Evolutionary conservation across 2,797 vertebrate species (phyloP).

Genomic region (Myotis vivesi): DNA sequence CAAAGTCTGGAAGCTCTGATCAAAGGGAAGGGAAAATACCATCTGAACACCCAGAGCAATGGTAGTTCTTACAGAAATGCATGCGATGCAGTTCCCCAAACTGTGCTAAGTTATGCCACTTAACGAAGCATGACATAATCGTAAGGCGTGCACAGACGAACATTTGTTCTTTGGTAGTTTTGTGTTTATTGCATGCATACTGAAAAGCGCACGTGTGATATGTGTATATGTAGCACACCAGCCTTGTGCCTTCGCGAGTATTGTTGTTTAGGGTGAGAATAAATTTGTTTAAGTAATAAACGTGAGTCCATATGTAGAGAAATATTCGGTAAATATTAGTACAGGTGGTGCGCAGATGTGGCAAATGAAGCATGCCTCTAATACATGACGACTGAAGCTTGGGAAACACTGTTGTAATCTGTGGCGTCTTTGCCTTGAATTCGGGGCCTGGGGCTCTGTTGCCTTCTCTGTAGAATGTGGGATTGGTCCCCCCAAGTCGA

Average conservation of each 20-base stretch:
- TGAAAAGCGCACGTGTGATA: neutral
- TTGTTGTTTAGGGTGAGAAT: constrained; percentile 39
- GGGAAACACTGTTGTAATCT: neutral
- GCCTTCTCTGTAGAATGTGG: neutral
- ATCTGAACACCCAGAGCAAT: neutral
- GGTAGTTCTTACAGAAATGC: neutral
- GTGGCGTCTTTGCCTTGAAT: neutral
- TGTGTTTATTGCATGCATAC: neutral
- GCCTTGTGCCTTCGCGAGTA: constrained; percentile 19
- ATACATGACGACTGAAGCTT: neutral
- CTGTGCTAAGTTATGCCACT: neutral
- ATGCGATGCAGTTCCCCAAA: neutral
- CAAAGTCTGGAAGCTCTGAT: neutral
- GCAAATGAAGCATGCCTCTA: constrained; percentile 1
- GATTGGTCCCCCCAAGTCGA: neutral
- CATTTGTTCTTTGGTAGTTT: neutral
- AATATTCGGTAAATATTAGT: constrained; percentile 60
- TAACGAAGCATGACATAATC: neutral
- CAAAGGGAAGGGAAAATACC: neutral
- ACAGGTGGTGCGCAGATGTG: constrained; percentile 73
- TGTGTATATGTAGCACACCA: neutral
- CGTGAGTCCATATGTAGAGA: constrained; percentile 57
- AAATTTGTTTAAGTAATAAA: constrained; percentile 61
- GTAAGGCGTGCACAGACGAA: neutral
- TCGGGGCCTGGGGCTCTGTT: neutral